Base-by-base conservation (phyloP, 2,797 vertebrate species). In the Carapus acus region DNA sequence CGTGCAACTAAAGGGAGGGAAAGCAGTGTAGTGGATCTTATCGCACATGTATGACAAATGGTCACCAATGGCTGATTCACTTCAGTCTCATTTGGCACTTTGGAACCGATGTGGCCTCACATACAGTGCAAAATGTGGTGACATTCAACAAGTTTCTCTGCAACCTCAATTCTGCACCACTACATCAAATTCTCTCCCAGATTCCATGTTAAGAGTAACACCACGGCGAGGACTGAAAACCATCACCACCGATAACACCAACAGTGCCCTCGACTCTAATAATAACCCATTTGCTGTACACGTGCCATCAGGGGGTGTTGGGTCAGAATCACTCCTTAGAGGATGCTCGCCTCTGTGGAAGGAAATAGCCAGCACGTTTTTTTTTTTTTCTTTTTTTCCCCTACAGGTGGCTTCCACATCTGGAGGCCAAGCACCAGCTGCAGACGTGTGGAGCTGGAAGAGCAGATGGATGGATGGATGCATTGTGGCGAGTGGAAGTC, bases 391-490 rank as follows among this genome's bases (percentile, higher is more conserved):
- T n/a, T n/a, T n/a, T n/a, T n/a, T n/a, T n/a, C n/a, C n/a, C 55
- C 62, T 60, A 65, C 72, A 80, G 74, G 59, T 72, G 76, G 49
- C 55, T 3, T 79, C 60, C 70, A 84, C 82, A 87, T 86, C 80
- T 86, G 79, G 81, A 75, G 50, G 48, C 49, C 29, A 22, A 13
- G 23, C 29, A 65, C 27, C 74, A 82, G 77, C 81, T 83, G 74
- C 56, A 62, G 65, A 21, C 53, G 24, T 6, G 12, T 52, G 56
- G 61, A 60, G 54, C 55, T 19, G 52, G 71, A 72, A 49, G 50
- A 58, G 45, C 57, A 77, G 67, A 81, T 67, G 74, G 80, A 85
- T 67, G 74, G 80, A 85, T 73, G 54, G 69, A 72, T 65, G 50
- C 61, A 69, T 67, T 69, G 54, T 64, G 58, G 72, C 64, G 39